Conservation (phyloP, 1,140 invertebrate species). For the Trichogramma pretiosum region DNA sequence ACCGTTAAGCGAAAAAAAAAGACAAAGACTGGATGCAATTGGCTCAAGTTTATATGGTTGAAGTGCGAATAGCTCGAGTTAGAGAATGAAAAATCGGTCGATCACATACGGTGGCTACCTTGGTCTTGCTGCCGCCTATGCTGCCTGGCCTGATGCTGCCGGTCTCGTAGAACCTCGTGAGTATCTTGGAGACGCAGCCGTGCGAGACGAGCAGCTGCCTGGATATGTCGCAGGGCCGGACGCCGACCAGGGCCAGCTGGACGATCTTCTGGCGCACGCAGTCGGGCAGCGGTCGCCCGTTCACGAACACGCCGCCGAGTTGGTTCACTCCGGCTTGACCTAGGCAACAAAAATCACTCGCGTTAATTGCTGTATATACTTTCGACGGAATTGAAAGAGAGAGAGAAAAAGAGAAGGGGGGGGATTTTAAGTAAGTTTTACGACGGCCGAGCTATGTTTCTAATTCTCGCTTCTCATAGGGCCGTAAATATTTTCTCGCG, state of each 20-base stretch:
- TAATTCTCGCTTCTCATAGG: too few relatives aligned
- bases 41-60: too few relatives aligned
- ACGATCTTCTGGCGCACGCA: conserved; percentile 89
- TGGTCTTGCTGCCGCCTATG: conserved; percentile 84
- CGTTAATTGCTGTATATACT: neutral
- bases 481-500: too few relatives aligned
- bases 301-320: conserved; percentile 91
- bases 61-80: too few relatives aligned
- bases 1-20: too few relatives aligned
- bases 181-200: conserved; percentile 93
- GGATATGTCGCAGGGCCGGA: conserved; percentile 92
- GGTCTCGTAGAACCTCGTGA: conserved; percentile 93
- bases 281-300: conserved; percentile 87
- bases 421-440: too few relatives aligned
- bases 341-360: conserved; percentile 2
- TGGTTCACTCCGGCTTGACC: conserved; percentile 93
- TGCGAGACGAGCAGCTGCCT: conserved; percentile 90
- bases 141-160: conserved; percentile 85
- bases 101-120: too few relatives aligned
- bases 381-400: neutral
- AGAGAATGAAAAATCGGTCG: too few relatives aligned
- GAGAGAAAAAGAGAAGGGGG: neutral
- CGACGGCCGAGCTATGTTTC: too few relatives aligned
- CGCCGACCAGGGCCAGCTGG: conserved; percentile 81
- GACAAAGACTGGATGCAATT: too few relatives aligned